Conservation (phyloP, 2,113 vertebrate species). For the Phainopepla nitens region DNA sequence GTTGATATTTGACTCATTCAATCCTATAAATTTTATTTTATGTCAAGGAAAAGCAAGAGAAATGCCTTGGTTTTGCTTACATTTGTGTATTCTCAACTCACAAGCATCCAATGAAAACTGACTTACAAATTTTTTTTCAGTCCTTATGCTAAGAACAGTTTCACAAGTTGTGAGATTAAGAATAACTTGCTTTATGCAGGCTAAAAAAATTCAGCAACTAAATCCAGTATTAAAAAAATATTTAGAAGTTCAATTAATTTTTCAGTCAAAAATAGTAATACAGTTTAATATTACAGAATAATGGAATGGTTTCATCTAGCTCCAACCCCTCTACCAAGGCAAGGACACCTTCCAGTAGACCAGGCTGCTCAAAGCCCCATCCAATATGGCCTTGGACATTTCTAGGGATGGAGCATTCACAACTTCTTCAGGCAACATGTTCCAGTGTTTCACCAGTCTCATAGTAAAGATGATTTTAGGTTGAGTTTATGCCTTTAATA, state of each 20-base stretch:
- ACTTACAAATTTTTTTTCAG: background rate
- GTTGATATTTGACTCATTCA: background rate
- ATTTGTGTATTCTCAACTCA: background rate
- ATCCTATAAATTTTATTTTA: background rate
- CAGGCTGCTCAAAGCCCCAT: background rate
- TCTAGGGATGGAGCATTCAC: background rate
- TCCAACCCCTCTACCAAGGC: background rate
- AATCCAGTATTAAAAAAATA: background rate
- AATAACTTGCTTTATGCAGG: background rate
- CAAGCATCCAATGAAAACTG: background rate
- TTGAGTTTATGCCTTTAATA: background rate
- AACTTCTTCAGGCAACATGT: background rate
- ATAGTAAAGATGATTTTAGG: background rate
- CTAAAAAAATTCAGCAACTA: background rate
- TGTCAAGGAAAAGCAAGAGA: background rate
- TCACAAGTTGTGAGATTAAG: background rate
- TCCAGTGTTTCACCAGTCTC: background rate
- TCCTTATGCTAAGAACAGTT: background rate
- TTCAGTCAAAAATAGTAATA: background rate
- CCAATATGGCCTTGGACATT: background rate
- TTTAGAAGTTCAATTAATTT: background rate
- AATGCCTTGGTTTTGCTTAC: background rate
- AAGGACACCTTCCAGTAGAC: background rate
- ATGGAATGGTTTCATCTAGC: background rate
- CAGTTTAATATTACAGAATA: background rate